These are phyloP conservation scores for Pecten maximus DNA, from an alignment of 2,888 invertebrate species.

Conservation along the genomic window DNA sequence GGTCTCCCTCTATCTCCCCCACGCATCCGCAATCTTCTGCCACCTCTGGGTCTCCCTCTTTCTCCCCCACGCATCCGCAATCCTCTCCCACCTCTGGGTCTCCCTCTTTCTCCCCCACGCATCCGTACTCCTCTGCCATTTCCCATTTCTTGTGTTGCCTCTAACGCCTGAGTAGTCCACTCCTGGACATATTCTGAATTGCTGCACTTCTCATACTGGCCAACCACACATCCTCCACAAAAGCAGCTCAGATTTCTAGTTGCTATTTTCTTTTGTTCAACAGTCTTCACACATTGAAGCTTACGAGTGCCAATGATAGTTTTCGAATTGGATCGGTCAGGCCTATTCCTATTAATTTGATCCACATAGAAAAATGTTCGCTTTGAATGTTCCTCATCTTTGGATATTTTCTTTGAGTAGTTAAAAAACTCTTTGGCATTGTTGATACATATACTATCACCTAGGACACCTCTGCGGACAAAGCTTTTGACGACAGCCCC, in stretches of 20 bases:
- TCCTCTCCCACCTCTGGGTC: too few relatives aligned
- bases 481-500: conserved; percentile 44
- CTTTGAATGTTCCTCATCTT: conserved; percentile 25
- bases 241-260: not conserved
- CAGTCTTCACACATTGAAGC: not conserved
- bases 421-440: conserved; percentile 46
- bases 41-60: too few relatives aligned
- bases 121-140: too few relatives aligned
- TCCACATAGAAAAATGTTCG: conserved; percentile 37
- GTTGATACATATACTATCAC: conserved; percentile 13
- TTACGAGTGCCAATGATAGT: not conserved
- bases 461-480: conserved; percentile 41
- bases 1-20: too few relatives aligned
- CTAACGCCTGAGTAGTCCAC: too few relatives aligned
- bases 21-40: too few relatives aligned
- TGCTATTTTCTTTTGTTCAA: not conserved
- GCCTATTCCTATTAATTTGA: too few relatives aligned
- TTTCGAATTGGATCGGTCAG: too few relatives aligned
- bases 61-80: too few relatives aligned
- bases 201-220: not conserved
- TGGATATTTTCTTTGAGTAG: conserved; percentile 24
- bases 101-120: too few relatives aligned
- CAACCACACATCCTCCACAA: not conserved
- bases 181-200: not conserved
- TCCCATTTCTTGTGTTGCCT: too few relatives aligned